Evolutionary conservation across 2,888 invertebrate species (phyloP).

Genomic region (Polydrusus tereticollis): DNA sequence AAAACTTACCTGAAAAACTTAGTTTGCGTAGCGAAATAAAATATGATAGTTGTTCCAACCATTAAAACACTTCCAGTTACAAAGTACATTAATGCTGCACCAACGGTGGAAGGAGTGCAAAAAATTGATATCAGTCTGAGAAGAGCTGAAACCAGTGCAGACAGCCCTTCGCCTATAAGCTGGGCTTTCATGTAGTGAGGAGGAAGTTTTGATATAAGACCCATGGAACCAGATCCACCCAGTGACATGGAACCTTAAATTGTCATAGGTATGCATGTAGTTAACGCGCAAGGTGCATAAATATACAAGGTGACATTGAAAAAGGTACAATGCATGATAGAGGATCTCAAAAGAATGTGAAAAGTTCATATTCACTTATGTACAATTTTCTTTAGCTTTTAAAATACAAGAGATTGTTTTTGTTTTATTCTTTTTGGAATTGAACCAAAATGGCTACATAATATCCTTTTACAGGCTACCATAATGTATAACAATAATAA

Average conservation of each 20-base stretch:
- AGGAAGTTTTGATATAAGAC: slow-evolving; percentile 39
- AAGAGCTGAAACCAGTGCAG: slow-evolving; percentile 28
- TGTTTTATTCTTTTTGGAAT: too few species aligned
- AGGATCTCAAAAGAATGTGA: too few species aligned
- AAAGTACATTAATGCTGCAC: slow-evolving; percentile 51
- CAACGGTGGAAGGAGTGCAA: slow-evolving; percentile 43
- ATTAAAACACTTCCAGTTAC: slow-evolving; percentile 44
- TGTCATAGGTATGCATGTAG: too few species aligned
- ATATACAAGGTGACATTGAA: too few species aligned
- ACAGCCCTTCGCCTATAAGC: slow-evolving; percentile 32
- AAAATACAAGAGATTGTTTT: too few species aligned
- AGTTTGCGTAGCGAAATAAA: slow-evolving; percentile 15
- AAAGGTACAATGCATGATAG: too few species aligned
- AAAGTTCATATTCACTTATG: too few species aligned
- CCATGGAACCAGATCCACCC: slow-evolving; percentile 27
- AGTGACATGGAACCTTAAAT: slow-evolving; percentile 31
- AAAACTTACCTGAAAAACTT: slow-evolving; percentile 38
- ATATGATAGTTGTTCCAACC: slow-evolving; percentile 30
- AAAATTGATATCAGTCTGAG: slow-evolving; percentile 49
- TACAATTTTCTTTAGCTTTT: too few species aligned
- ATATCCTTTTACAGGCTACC: too few species aligned
- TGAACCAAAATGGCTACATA: too few species aligned
- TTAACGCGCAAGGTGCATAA: too few species aligned
- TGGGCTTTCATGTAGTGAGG: slow-evolving; percentile 36
- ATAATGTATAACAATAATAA: too few species aligned